Evolutionary conservation across 2,113 vertebrate species (phyloP).

Genomic region (Xyrauchen texanus): DNA sequence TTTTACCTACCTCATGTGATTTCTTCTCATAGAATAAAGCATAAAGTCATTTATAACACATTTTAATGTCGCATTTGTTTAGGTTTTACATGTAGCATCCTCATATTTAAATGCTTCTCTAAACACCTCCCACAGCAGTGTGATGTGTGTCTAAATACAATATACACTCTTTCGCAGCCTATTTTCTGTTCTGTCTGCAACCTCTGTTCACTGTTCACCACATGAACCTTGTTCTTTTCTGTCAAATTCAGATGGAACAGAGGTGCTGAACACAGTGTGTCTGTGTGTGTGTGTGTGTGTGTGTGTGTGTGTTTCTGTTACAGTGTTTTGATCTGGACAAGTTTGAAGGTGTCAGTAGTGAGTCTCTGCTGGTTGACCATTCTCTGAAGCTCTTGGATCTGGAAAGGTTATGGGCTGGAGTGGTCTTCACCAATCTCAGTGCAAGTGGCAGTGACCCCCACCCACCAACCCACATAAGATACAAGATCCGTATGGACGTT

Average conservation of each 20-base stretch:
- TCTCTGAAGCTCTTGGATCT: conserved; percentile 85
- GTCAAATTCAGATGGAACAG: conserved; percentile 7
- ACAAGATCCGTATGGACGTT: conserved; percentile 97
- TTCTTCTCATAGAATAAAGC: no score
- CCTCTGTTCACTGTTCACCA: background rate
- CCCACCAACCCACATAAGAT: conserved; percentile 84
- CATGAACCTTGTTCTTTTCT: background rate
- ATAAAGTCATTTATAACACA: no score
- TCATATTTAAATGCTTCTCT: no score
- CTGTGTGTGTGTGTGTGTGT: conserved; percentile 53
- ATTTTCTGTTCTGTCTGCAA: conserved; percentile 11
- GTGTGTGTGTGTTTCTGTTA: background rate
- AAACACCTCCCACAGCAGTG: no score
- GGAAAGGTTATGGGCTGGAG: conserved; percentile 87
- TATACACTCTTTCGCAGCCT: background rate
- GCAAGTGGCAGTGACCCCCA: conserved; percentile 52
- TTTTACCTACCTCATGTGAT: no score
- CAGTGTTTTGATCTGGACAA: conserved; percentile 96
- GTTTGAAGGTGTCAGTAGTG: conserved; percentile 81
- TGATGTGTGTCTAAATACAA: no score
- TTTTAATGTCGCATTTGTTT: no score
- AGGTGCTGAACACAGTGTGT: background rate
- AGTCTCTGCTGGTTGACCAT: conserved; percentile 80
- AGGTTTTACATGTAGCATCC: no score
- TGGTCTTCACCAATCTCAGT: conserved; percentile 83